Conservation (phyloP, 2,113 vertebrate genomes). For the Sakesphorus luctuosus region DNA sequence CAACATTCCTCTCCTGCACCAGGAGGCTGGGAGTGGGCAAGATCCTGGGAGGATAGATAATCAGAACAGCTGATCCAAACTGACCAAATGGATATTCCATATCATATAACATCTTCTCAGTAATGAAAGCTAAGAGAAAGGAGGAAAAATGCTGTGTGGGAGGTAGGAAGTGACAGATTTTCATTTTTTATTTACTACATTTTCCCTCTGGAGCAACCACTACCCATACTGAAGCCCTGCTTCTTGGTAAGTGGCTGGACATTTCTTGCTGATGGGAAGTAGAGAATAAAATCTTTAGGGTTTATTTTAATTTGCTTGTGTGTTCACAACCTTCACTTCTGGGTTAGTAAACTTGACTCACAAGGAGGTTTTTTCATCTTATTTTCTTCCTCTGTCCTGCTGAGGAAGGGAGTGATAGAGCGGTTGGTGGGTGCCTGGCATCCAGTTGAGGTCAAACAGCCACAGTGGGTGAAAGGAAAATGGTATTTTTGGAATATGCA, state of each 20-base stretch:
- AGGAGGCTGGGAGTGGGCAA: neutral
- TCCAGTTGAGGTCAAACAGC: neutral
- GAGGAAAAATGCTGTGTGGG: neutral
- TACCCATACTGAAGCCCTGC: neutral
- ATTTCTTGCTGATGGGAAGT: neutral
- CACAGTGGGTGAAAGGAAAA: neutral
- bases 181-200: neutral
- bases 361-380: neutral
- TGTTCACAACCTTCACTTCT: neutral
- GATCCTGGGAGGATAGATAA: neutral
- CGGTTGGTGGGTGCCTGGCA: neutral
- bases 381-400: neutral
- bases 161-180: neutral
- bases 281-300: neutral
- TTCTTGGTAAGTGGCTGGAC: neutral
- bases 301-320: neutral
- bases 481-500: neutral
- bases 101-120: rapidly evolving
- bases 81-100: neutral
- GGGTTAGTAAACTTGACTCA: neutral
- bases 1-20: neutral
- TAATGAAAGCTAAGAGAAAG: neutral
- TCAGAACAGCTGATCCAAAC: neutral
- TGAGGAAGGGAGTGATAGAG: neutral
- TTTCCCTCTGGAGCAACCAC: neutral